Evolutionary conservation across 2,888 invertebrate species (phyloP), one percentile per base, ranked within the genome.

Genomic region (Icerya purchasi): DNA sequence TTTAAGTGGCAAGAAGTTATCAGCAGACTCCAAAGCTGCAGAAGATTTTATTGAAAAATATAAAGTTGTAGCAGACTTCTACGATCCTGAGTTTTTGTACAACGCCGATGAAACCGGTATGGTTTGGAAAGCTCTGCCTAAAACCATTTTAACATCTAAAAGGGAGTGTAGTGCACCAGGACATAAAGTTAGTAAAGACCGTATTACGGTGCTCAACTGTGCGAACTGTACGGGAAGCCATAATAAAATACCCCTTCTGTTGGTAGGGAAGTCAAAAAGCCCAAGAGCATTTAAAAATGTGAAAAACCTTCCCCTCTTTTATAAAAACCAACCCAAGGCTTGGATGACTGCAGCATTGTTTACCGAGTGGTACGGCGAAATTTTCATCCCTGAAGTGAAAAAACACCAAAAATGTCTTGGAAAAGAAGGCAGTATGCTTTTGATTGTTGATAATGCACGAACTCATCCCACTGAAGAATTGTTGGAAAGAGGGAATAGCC

Each of bases 31-130:
- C 49, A 56, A 50, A 53, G 61, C 63, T 57, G 64, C 62, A 50
- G 54, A 61, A 59, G 25, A 55, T 19, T 66, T 58, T 57, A 60
- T 63, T 58, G 57, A 59, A 23, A 60, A 65, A 61, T 63, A 65
- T 58, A 51, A 55, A 36, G 24, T 61, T 55, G 22, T 22, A 19
- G 50, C 58, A 22, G 25, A 58, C 50, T 49, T 50, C 22, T 62
- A 63, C 57, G 55, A 51, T 53, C 60, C 55, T 21, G 23, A 60
- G 49, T 65, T 67, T 62, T 61, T 68, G 54, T 67, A 65, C 59
- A 67, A 66, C 56, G 64, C 65, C 19, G 66, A 66, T 57, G 66
- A 67, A 61, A 66, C 65, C 14, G 65, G 65, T 21, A 61, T 67
- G 56, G 65, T 65, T 58, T 66, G 62, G 54, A 66, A 65, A 64